Base-by-base conservation (phyloP, 1,140 invertebrate genomes). In the Anoplophora glabripennis region DNA sequence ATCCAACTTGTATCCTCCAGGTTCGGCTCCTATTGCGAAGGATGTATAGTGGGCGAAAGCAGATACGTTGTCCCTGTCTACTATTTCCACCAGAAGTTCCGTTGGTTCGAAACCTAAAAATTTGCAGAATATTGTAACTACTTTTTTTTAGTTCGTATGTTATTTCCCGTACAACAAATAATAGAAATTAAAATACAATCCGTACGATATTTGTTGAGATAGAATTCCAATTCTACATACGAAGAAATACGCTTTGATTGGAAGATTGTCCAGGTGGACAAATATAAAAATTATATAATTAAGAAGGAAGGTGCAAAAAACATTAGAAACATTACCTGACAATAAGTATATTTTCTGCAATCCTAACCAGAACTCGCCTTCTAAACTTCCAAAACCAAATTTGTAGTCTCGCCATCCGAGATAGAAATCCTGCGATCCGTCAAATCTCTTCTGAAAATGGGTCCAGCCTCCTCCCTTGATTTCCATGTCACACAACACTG, bases 351-450 rank as follows among this genome's bases (percentile, higher is more conserved):
- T 69, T 33, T 77, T 74, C 36, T 79, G 75, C 41, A 79, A 66
- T 58, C 78, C 78, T 17, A 80, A 58, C 79, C 79, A 81, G 65
- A 77, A 79, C 65, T 81, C 79, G 7, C 75, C 75, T 28, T 66
- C 73, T 12, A 79, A 52, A 63, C 79, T 79, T 11, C 79, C 79
- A 67, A 81, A 81, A 7, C 79, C 79, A 45, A 74, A 54, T 60
- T 78, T 83, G 65, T 88, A 88, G 36, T 87, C 84, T 1, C 71
- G 52, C 86, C 85, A 88, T 41, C 77, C 76, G 54, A 82, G 79
- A 57, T 79, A 80, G 64, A 88, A 88, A 61, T 84, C 83, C 60
- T 84, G 78, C 2, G 80, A 76, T 0, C 86, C 86, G 54, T 84
- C 80, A 49, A 76, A 80, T 37, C 86, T 77, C 53, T 82, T 84